Conservation (phyloP, 2,113 vertebrate genomes). For the Psophia crepitans region DNA sequence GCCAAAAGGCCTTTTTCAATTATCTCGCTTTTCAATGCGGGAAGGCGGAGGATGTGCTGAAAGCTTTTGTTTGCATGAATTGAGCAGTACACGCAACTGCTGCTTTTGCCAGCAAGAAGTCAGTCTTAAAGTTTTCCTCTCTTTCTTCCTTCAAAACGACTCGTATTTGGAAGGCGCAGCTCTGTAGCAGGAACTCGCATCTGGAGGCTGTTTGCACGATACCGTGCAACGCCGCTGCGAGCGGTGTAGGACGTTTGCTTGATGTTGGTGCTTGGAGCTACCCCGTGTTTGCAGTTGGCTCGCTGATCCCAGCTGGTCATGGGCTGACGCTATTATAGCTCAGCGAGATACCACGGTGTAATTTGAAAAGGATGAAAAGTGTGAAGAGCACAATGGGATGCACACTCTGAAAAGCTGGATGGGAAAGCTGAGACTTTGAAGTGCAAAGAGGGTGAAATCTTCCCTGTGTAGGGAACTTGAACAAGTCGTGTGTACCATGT, state of each 20-base stretch:
- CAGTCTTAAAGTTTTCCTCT: background rate
- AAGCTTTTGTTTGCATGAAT: background rate
- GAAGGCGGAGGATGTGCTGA: background rate
- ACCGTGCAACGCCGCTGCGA: background rate
- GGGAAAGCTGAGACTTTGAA: conserved; percentile 27
- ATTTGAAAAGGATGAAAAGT: background rate
- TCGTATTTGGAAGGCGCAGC: background rate
- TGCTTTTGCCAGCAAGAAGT: background rate
- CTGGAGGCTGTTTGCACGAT: background rate
- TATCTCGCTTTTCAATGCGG: background rate
- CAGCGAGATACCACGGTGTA: background rate
- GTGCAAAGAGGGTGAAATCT: conserved; percentile 47
- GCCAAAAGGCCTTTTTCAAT: background rate
- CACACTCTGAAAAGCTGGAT: background rate
- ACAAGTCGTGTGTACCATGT: background rate
- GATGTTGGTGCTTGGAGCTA: background rate
- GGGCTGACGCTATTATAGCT: background rate
- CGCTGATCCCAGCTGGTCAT: background rate
- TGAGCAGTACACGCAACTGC: accelerated
- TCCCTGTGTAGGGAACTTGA: background rate
- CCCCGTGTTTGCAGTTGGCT: background rate
- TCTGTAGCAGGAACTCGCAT: accelerated
- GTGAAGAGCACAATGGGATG: background rate
- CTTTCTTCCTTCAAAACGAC: background rate
- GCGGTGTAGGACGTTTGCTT: background rate